Evolutionary conservation across 2,888 invertebrate species (phyloP), one percentile per base, ranked within the genome.

Genomic region (Apamea monoglypha): DNA sequence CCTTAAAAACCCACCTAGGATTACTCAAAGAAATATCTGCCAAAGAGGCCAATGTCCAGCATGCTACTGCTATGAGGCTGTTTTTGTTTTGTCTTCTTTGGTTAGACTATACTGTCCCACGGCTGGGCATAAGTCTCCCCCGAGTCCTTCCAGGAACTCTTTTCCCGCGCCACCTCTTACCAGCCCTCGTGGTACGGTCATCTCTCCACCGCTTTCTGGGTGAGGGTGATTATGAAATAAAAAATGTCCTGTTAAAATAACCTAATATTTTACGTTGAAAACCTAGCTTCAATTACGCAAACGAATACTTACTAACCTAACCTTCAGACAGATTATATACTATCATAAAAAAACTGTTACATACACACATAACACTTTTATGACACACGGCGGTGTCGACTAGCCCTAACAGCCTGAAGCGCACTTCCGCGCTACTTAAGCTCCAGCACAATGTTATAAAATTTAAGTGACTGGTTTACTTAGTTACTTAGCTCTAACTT

Each of bases 391-490:
- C 47, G 59, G 72, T 80, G 66, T 67, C 36, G n/a, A 74, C 76
- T 69, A 8, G n/a, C 72, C 86, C 63, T 87, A 73, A 84, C 63
- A 73, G 2, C 66, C 32, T 6, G 74, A 68, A 53, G 81, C 56
- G 75, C 72, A 82, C 85, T 85, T 85, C 88, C 81, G 67, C 59
- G 47, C 70, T 87, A 85, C 81, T 74, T 81, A 47, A 73, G 36
- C 63, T 64, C 40, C 59, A 74, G 76, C 72, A 71, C 18, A 70
- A 85, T 85, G 86, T 88, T 88, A 86, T 85, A 88, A 88, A 88
- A 88, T 74, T 81, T 44, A 85, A 85, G 85, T 77, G 88, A 81
- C 82, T 81, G 50, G 66, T 74, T 85, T 81, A 88, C 76, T 80
- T 87, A 63, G 73, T 83, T 81, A 87, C 61, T 53, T 64, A 82